Evolutionary conservation across 2,113 vertebrate genomes (phyloP).

Genomic region (Austrofundulus limnaeus): DNA sequence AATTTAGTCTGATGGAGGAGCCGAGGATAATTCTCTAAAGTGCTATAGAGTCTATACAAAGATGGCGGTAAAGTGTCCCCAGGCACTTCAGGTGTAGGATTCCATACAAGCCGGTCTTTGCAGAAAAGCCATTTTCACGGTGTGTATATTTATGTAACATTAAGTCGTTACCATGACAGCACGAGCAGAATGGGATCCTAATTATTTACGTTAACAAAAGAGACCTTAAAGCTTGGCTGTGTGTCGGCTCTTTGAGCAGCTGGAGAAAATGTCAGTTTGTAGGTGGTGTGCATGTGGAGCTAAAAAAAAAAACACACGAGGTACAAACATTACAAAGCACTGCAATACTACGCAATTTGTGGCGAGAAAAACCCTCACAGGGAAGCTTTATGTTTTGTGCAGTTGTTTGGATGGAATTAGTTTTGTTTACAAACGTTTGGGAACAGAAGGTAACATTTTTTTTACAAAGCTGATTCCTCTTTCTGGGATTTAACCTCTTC

Average conservation of each 20-base stretch:
- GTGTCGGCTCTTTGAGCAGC: not conserved
- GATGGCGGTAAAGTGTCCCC: not conserved
- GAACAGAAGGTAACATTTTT: conserved; percentile 28
- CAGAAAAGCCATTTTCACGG: not conserved
- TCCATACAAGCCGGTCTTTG: not conserved
- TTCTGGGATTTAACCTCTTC: conserved; percentile 24
- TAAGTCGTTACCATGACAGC: not conserved
- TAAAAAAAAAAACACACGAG: conserved; percentile 14
- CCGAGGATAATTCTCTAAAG: not conserved
- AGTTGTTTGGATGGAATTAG: conserved; percentile 30
- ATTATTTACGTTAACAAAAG: no score
- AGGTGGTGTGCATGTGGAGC: conserved; percentile 33
- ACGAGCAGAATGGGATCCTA: not conserved
- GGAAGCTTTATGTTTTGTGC: conserved; percentile 24
- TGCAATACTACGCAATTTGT: conserved; percentile 38
- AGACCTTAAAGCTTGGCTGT: not conserved
- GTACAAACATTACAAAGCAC: conserved; percentile 38
- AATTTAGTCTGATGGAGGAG: not conserved
- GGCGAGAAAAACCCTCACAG: conserved; percentile 12
- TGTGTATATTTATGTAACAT: not conserved
- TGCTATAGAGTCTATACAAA: not conserved
- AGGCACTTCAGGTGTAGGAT: not conserved
- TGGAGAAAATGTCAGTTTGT: conserved; percentile 16
- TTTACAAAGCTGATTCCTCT: conserved; percentile 23
- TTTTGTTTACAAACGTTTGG: conserved; percentile 39